These are phyloP conservation scores for Agriopis aurantiaria DNA, from an alignment of 2,888 invertebrate genomes.

Conservation along the genomic window DNA sequence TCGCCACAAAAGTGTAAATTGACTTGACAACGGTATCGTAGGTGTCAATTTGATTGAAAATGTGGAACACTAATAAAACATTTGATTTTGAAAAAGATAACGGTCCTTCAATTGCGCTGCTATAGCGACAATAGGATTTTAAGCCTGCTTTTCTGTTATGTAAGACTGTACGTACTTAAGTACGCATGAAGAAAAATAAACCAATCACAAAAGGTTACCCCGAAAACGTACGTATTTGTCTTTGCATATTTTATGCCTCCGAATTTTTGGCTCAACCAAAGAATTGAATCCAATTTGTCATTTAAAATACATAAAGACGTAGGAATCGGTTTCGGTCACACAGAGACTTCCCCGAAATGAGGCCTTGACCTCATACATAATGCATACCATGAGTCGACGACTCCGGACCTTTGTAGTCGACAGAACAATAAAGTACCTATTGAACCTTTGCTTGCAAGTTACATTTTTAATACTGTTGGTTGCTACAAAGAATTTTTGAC, in stretches of 20 bases:
- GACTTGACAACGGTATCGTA: too few species aligned
- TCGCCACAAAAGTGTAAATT: too few species aligned
- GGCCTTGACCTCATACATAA: slow-evolving; percentile 79
- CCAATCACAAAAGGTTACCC: slow-evolving; percentile 7
- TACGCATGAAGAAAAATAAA: slow-evolving; percentile 4
- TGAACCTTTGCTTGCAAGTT: slow-evolving; percentile 42
- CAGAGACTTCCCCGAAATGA: slow-evolving; percentile 64
- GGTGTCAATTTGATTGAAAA: too few species aligned
- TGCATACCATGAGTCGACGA: slow-evolving; percentile 64
- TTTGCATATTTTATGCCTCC: slow-evolving; percentile 19
- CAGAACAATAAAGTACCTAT: slow-evolving; percentile 55
- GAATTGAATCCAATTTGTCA: slow-evolving; percentile 42
- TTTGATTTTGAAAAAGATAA: too few species aligned
- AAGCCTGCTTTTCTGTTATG: background rate
- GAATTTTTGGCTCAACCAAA: slow-evolving; percentile 13
- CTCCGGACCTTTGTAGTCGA: slow-evolving; percentile 53
- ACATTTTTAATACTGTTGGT: slow-evolving; percentile 34
- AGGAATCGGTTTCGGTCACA: slow-evolving; percentile 52
- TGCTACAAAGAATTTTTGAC: slow-evolving; percentile 6
- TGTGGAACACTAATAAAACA: too few species aligned
- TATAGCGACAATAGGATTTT: background rate
- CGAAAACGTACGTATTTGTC: background rate
- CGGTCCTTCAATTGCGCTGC: too few species aligned
- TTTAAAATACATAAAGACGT: slow-evolving; percentile 42
- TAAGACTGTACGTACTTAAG: background rate